Evolutionary conservation across 2,888 invertebrate species (phyloP).

Genomic region (Aproaerema taeniolella): DNA sequence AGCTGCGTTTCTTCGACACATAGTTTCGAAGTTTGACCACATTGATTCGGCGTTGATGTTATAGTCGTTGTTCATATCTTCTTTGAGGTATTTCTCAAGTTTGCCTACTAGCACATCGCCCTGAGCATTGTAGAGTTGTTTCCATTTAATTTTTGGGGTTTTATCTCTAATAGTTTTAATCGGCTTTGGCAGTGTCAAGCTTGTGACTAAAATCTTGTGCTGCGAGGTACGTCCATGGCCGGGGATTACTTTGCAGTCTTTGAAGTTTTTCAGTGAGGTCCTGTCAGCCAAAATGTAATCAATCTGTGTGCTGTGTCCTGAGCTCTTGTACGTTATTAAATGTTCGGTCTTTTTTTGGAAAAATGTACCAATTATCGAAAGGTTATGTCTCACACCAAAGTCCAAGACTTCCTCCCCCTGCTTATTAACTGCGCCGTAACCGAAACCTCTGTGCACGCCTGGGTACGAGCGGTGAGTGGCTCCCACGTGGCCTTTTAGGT

Average conservation of each 20-base stretch:
- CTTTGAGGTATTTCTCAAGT: neutral
- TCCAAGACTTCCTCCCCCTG: neutral
- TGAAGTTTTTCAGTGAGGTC: neutral
- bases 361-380: constrained; percentile 4
- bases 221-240: constrained; percentile 8
- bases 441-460: neutral
- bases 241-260: constrained; percentile 1
- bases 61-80: constrained; percentile 3
- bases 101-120: neutral
- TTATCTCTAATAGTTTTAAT: neutral
- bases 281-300: neutral
- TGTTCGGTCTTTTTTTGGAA: neutral
- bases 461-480: neutral
- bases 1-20: constrained; percentile 2
- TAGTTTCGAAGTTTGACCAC: neutral
- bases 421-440: neutral
- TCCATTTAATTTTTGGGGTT: neutral
- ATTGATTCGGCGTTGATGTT: constrained; percentile 9
- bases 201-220: constrained; percentile 14
- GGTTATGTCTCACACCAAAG: neutral
- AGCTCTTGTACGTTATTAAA: constrained; percentile 2
- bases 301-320: neutral
- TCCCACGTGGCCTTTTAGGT: constrained; percentile 17
- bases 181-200: constrained; percentile 18
- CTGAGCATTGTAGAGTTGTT: neutral